phyloP scores from a whole-genome alignment of 2,797 vertebrate genomes.

The Pangasius krempfi region DNA sequence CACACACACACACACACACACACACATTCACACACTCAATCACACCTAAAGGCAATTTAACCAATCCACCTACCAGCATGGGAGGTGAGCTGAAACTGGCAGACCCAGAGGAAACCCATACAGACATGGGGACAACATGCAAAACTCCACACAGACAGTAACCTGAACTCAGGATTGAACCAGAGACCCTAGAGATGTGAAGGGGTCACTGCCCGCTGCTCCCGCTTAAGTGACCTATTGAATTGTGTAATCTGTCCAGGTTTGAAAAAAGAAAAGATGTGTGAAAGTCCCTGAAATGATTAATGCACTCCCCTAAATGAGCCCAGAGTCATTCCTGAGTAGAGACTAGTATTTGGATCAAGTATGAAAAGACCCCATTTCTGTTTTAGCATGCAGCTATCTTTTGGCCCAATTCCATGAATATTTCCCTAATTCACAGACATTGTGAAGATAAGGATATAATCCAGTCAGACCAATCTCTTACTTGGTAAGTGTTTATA shows the following conservation, averaged over 20 bases:
- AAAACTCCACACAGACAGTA: not conserved
- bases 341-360: not conserved
- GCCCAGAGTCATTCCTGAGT: not conserved
- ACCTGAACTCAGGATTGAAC: not conserved
- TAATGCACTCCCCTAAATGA: not conserved
- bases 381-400: not conserved
- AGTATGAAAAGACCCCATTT: not conserved
- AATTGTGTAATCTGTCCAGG: not conserved
- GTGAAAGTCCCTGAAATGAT: not conserved
- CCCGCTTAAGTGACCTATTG: not conserved
- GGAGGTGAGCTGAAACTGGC: not conserved
- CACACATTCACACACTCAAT: not conserved
- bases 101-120: not conserved
- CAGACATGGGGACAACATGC: not conserved
- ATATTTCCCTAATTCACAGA: not conserved
- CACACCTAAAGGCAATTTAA: not conserved
- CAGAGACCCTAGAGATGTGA: not conserved
- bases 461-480: slow-evolving; percentile 9
- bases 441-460: not conserved
- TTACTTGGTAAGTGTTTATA: slow-evolving; percentile 76
- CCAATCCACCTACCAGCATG: not conserved
- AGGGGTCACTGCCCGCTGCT: not conserved
- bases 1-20: not conserved
- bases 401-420: not conserved
- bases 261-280: not conserved